Percentiles rank a stretch among this genome's conserved stretches.
phyloP scores from a whole-genome alignment of 2,888 invertebrate species.

The Mylabris sibirica region DNA sequence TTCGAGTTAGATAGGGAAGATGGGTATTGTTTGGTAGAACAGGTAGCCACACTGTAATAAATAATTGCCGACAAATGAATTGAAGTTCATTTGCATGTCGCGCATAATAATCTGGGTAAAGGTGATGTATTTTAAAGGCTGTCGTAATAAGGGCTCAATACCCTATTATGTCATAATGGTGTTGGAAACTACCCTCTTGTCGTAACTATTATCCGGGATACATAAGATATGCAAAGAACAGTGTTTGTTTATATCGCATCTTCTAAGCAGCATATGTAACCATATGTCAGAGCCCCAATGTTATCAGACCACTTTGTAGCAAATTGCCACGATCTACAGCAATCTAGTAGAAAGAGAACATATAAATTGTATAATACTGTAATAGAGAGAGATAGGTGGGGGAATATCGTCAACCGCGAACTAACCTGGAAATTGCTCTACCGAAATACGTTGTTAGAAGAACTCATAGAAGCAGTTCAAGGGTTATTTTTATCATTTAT shows the following conservation, averaged over 20 bases:
- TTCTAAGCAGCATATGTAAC: constrained; percentile 59
- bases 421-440: constrained; percentile 58
- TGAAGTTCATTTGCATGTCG: constrained; percentile 45
- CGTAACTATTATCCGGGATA: constrained; percentile 52
- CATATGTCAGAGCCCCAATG: constrained; percentile 59
- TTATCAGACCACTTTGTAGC: constrained; percentile 60
- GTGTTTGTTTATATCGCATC: constrained; percentile 61
- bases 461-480: constrained; percentile 48
- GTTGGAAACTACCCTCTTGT: constrained; percentile 54
- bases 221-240: constrained; percentile 61
- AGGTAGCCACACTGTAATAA: constrained; percentile 34
- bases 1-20: neutral
- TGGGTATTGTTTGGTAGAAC: constrained; percentile 16
- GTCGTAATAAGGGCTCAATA: constrained; percentile 53
- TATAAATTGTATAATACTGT: constrained; percentile 13
- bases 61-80: constrained; percentile 36
- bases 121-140: constrained; percentile 42
- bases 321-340: constrained; percentile 59
- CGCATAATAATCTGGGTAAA: constrained; percentile 41
- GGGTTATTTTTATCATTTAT: constrained; percentile 49
- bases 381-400: constrained; percentile 41
- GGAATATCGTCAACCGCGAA: constrained; percentile 54
- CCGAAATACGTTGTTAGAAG: constrained; percentile 44
- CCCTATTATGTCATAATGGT: constrained; percentile 60
- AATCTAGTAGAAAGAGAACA: constrained; percentile 51